These are phyloP conservation scores for Frankliniella fusca DNA, from an alignment of 2,888 invertebrate species.

Conservation along the genomic window DNA sequence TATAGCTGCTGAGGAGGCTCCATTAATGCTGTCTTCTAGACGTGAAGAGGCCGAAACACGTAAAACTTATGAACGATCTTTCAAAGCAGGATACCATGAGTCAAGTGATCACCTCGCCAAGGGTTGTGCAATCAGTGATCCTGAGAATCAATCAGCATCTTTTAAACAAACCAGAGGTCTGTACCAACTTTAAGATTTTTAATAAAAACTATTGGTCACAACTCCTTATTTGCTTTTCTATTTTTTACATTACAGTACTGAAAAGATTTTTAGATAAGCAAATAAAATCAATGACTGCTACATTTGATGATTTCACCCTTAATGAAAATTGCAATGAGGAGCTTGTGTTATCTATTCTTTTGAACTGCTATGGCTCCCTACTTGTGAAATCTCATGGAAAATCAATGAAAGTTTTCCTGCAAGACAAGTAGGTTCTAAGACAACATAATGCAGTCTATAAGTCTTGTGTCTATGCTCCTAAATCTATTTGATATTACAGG, in stretches of 20 bases:
- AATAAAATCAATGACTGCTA: background rate
- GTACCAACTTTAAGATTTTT: too few relatives aligned
- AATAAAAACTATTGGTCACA: background rate
- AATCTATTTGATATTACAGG: constrained; percentile 46
- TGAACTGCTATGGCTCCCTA: constrained; percentile 27
- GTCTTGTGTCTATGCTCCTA: constrained; percentile 27
- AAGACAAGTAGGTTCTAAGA: constrained; percentile 31
- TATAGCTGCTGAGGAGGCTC: background rate
- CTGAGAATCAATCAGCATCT: too few relatives aligned
- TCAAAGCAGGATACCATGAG: constrained; percentile 27
- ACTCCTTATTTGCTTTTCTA: background rate
- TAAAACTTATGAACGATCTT: background rate
- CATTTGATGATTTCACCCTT: background rate
- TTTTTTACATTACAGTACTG: background rate
- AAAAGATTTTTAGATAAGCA: background rate
- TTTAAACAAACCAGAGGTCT: too few relatives aligned
- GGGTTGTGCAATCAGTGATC: constrained; percentile 40
- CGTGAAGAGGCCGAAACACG: background rate
- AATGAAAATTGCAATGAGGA: constrained; percentile 42
- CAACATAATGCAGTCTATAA: constrained; percentile 30
- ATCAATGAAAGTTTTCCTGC: constrained; percentile 4
- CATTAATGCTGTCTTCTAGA: background rate
- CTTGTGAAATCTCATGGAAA: constrained; percentile 29
- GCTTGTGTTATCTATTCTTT: constrained; percentile 30
- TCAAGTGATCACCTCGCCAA: constrained; percentile 62